These are phyloP conservation scores for Eulemur mongoz DNA, from an alignment of 2,797 vertebrate species.

Conservation along the genomic window DNA sequence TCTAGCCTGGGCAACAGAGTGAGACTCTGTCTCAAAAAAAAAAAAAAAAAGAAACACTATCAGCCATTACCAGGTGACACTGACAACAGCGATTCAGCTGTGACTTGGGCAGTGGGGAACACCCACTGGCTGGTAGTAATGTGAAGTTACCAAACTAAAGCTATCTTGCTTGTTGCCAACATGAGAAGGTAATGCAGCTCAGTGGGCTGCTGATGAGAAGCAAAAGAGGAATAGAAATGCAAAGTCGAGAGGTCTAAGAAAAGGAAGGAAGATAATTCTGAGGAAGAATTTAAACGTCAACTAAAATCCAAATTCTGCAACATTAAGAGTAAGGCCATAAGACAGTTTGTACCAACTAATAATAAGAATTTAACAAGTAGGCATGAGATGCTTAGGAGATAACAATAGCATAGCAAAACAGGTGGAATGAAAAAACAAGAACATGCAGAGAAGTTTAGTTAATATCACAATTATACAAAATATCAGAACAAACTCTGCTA, in stretches of 20 bases:
- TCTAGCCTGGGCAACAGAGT: too few relatives aligned
- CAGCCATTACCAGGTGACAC: conserved; percentile 21
- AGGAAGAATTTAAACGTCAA: conserved; percentile 37
- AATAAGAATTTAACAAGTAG: conserved; percentile 44
- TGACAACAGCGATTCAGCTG: conserved; percentile 42
- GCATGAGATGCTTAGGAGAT: not conserved
- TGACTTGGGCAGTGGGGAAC: not conserved
- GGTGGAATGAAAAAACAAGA: not conserved
- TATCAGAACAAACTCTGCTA: not conserved
- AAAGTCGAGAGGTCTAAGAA: conserved; percentile 27
- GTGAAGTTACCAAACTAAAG: not conserved
- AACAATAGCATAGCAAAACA: not conserved
- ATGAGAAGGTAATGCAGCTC: conserved; percentile 13
- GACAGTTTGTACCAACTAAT: conserved; percentile 5
- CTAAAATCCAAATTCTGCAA: conserved; percentile 26
- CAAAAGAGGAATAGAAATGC: conserved; percentile 34
- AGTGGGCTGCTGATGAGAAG: conserved; percentile 65
- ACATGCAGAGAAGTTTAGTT: not conserved
- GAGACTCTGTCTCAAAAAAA: too few relatives aligned
- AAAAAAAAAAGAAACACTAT: conserved; percentile 6
- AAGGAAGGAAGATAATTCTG: conserved; percentile 47
- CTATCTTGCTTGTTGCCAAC: not conserved
- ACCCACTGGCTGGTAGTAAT: not conserved
- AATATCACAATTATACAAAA: not conserved
- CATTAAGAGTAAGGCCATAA: conserved; percentile 20